Evolutionary conservation across 1,140 invertebrate genomes (phyloP).

Genomic region (Cydia amplana): DNA sequence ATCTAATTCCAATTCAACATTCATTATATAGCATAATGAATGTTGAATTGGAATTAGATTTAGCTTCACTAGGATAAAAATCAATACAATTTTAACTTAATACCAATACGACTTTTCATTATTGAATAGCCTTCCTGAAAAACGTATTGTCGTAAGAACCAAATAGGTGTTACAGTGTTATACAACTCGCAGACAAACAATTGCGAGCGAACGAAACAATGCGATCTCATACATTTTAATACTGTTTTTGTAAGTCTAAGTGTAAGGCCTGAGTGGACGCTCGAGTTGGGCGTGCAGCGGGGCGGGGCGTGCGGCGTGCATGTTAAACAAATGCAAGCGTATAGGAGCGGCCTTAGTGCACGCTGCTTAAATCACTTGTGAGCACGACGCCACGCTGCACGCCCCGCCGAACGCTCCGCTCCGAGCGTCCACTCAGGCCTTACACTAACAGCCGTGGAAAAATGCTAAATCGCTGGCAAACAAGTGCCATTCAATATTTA

Average conservation of each 20-base stretch:
- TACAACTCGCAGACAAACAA: constrained; percentile 44
- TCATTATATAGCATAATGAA: too few relatives aligned
- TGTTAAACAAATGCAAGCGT: too few relatives aligned
- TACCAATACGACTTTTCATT: not conserved
- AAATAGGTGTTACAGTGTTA: constrained; percentile 41
- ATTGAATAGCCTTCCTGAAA: not conserved
- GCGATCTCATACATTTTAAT: constrained; percentile 53
- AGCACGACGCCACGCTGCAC: too few relatives aligned
- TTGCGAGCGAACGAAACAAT: constrained; percentile 44
- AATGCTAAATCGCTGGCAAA: constrained; percentile 31
- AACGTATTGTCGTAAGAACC: not conserved
- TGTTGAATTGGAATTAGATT: too few relatives aligned
- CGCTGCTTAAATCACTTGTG: too few relatives aligned
- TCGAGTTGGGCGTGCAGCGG: too few relatives aligned
- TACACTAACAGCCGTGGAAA: constrained; percentile 38
- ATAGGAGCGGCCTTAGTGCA: too few relatives aligned
- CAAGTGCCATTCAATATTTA: constrained; percentile 30
- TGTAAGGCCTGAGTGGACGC: too few relatives aligned
- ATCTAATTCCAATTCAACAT: not conserved
- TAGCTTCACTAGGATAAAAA: not conserved
- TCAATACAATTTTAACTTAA: not conserved
- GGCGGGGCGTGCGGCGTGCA: too few relatives aligned
- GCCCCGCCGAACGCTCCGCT: too few relatives aligned
- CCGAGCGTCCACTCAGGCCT: too few relatives aligned
- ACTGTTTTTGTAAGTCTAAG: constrained; percentile 42